phyloP scores from a whole-genome alignment of 2,797 vertebrate genomes.

The Acanthornis magna region DNA sequence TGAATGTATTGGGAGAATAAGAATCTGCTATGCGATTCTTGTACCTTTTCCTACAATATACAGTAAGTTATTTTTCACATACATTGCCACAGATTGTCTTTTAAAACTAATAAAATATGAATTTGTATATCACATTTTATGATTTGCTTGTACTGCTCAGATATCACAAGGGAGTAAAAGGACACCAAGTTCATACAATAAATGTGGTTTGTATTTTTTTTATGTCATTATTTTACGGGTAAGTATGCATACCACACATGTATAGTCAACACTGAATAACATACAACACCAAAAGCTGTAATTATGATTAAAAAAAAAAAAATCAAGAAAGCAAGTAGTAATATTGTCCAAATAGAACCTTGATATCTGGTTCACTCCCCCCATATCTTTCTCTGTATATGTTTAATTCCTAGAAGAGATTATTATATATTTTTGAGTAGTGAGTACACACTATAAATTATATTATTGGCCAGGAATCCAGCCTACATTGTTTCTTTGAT shows the following conservation, averaged over 20 bases:
- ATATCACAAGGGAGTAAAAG: background rate
- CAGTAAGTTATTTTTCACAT: background rate
- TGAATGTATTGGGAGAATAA: background rate
- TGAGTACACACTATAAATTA: background rate
- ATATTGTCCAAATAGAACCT: background rate
- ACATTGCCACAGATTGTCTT: background rate
- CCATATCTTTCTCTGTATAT: background rate
- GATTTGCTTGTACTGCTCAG: background rate
- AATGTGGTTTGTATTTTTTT: background rate
- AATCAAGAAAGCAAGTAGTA: background rate
- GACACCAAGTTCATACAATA: background rate
- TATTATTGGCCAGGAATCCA: background rate
- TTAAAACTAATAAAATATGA: background rate
- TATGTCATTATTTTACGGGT: background rate
- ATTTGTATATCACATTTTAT: background rate
- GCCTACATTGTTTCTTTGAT: background rate
- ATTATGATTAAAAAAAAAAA: background rate
- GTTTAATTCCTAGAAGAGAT: background rate
- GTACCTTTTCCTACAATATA: background rate
- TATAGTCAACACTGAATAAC: background rate
- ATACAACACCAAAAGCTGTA: background rate
- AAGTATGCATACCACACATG: background rate
- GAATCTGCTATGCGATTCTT: background rate
- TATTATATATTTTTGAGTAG: background rate
- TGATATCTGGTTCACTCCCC: rapidly evolving